Percentiles rank a stretch among this genome's conserved stretches.
Conservation (phyloP, 2,888 invertebrate species). For the Melangyna quadrimaculata region DNA sequence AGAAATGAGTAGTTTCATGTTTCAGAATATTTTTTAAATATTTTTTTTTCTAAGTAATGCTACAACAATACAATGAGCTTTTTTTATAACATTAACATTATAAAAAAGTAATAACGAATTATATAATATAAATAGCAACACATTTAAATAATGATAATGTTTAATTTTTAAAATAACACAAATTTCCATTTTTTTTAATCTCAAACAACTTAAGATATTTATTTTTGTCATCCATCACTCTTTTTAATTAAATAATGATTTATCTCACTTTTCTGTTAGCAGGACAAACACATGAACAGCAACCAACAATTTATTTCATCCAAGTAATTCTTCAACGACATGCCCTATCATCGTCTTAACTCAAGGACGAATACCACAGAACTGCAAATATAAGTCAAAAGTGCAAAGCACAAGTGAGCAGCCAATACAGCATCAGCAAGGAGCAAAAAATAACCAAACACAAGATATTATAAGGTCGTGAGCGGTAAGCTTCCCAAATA, state of each 20-base stretch:
- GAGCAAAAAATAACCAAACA: slow-evolving; percentile 43
- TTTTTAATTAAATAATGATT: slow-evolving; percentile 68
- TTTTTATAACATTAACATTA: too few species aligned
- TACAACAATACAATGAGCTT: too few species aligned
- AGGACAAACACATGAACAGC: slow-evolving; percentile 47
- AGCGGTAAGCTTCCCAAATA: slow-evolving; percentile 28
- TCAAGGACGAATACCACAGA: slow-evolving; percentile 41
- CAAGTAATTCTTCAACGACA: slow-evolving; percentile 31
- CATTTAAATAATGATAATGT: too few species aligned
- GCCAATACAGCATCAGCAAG: slow-evolving; percentile 41
- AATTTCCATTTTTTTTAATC: background rate
- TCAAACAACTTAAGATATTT: background rate
- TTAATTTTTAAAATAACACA: too few species aligned
- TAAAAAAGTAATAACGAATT: too few species aligned
- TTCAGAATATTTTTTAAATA: too few species aligned
- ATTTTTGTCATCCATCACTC: background rate
- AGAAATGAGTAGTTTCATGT: too few species aligned
- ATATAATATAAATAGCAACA: too few species aligned
- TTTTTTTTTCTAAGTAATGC: too few species aligned
- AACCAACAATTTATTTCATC: slow-evolving; percentile 21
- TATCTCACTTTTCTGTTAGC: slow-evolving; percentile 57
- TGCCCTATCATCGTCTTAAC: slow-evolving; percentile 26
- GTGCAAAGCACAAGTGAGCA: slow-evolving; percentile 62
- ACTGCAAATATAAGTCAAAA: slow-evolving; percentile 27
- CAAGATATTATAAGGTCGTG: slow-evolving; percentile 69